These are phyloP conservation scores for Meta bourneti DNA, from an alignment of 2,888 invertebrate species.

Conservation along the genomic window DNA sequence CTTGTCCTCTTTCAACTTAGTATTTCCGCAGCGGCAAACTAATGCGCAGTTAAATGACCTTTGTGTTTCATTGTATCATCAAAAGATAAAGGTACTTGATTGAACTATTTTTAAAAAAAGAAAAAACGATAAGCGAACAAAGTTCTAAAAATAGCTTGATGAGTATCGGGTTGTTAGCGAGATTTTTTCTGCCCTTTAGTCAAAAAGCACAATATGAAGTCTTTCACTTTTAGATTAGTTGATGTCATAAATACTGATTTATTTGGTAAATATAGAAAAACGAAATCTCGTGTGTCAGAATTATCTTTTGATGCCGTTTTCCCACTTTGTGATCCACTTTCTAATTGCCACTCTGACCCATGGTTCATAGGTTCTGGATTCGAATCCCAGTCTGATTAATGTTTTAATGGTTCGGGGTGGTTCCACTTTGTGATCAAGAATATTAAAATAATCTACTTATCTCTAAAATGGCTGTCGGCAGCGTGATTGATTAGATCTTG, in stretches of 20 bases:
- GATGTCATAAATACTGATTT: not conserved
- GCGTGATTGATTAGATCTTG: too few species aligned
- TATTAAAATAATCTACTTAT: too few species aligned
- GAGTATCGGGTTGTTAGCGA: not conserved
- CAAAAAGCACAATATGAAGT: not conserved
- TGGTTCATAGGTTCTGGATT: too few species aligned
- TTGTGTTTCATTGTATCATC: conserved; percentile 53
- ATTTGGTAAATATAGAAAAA: not conserved
- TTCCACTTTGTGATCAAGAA: too few species aligned
- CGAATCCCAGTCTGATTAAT: too few species aligned
- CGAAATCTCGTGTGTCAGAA: not conserved
- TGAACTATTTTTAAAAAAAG: conserved; percentile 55
- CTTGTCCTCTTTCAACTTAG: conserved; percentile 6
- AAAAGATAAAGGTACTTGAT: conserved; percentile 48
- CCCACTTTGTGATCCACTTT: too few species aligned
- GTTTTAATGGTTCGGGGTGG: too few species aligned
- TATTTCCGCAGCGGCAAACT: conserved; percentile 27
- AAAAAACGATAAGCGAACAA: not conserved
- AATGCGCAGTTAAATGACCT: conserved; percentile 54
- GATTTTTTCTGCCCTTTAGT: not conserved
- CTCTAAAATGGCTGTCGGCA: too few species aligned
- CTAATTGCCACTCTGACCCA: too few species aligned
- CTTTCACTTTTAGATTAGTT: not conserved
- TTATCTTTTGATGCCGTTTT: not conserved
- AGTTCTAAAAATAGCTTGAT: conserved; percentile 1